A percentile compares a stretch with the other conserved stretches of the same genome.
Conservation (phyloP, 2,113 vertebrate genomes). For the Takifugu flavidus region DNA sequence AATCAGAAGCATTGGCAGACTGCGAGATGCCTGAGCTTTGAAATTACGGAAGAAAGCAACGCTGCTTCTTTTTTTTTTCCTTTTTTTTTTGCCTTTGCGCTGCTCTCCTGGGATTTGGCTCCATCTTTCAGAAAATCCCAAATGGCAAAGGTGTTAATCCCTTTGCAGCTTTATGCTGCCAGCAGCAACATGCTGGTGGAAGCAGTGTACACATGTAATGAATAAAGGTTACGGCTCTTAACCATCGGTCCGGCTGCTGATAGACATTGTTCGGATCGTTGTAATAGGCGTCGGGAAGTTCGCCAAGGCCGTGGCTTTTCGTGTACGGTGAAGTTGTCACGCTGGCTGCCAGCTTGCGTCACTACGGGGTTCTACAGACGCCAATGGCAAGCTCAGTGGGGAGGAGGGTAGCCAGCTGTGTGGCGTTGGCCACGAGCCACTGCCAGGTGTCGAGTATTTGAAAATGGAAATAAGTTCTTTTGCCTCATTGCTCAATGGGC, state of each 20-base stretch:
- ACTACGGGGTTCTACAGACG: conserved; percentile 44
- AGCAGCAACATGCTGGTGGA: conserved; percentile 15
- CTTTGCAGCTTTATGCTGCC: conserved; percentile 23
- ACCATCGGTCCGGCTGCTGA: conserved; percentile 44
- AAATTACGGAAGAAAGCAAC: too few relatives aligned
- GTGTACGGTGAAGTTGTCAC: conserved; percentile 56
- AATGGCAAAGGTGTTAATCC: conserved; percentile 35
- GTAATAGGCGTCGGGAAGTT: conserved; percentile 39
- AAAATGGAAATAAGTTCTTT: conserved; percentile 38
- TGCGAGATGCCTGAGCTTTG: too few relatives aligned
- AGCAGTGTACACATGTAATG: conserved; percentile 20
- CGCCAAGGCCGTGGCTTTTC: conserved; percentile 60
- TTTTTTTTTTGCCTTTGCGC: conserved; percentile 35
- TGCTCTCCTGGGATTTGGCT: conserved; percentile 53
- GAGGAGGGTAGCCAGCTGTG: conserved; percentile 57
- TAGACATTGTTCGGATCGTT: conserved; percentile 39
- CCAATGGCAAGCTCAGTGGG: conserved; percentile 21
- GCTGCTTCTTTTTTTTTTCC: conserved; percentile 9
- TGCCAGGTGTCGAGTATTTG: conserved; percentile 52
- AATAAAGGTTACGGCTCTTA: conserved; percentile 19
- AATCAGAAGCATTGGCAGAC: too few relatives aligned
- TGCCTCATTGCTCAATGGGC: conserved; percentile 22
- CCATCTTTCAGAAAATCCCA: conserved; percentile 36
- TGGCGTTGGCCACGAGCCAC: conserved; percentile 45
- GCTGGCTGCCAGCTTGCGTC: conserved; percentile 57